These are phyloP conservation scores for Saccopteryx bilineata DNA, from an alignment of 2,113 vertebrate genomes.

Conservation along the genomic window DNA sequence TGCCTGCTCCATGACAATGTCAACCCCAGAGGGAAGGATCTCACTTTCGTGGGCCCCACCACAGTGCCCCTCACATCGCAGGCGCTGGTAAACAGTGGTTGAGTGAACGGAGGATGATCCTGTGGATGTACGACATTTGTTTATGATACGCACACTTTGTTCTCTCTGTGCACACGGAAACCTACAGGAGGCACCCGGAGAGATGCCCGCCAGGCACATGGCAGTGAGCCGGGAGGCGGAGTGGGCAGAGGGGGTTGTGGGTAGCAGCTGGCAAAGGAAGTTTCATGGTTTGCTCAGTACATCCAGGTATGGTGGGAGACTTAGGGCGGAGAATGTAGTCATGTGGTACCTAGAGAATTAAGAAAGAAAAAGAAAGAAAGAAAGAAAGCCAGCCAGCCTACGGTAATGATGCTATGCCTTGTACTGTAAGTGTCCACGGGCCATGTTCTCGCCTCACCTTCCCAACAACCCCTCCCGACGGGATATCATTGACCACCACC, in stretches of 20 bases:
- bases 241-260: fast-evolving
- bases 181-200: not conserved
- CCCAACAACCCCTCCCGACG: not conserved
- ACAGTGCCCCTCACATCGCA: too few relatives aligned
- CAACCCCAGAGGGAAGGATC: not conserved
- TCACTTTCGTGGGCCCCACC: fast-evolving
- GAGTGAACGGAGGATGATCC: not conserved
- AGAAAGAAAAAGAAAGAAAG: not conserved
- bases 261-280: not conserved
- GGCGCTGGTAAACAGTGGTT: not conserved
- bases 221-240: not conserved
- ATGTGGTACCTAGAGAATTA: fast-evolving
- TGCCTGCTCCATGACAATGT: too few relatives aligned
- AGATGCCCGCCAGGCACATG: fast-evolving
- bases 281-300: fast-evolving
- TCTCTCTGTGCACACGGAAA: not conserved
- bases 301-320: not conserved
- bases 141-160: not conserved
- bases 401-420: not conserved
- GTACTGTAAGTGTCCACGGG: fast-evolving
- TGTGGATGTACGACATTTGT: not conserved
- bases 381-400: not conserved
- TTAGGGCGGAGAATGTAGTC: not conserved
- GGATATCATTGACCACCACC: too few relatives aligned
- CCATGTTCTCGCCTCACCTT: not conserved